These are phyloP conservation scores for Paelopatides confundens DNA, from an alignment of 53 echinoderm and acorn worm species.

Conservation along the genomic window DNA sequence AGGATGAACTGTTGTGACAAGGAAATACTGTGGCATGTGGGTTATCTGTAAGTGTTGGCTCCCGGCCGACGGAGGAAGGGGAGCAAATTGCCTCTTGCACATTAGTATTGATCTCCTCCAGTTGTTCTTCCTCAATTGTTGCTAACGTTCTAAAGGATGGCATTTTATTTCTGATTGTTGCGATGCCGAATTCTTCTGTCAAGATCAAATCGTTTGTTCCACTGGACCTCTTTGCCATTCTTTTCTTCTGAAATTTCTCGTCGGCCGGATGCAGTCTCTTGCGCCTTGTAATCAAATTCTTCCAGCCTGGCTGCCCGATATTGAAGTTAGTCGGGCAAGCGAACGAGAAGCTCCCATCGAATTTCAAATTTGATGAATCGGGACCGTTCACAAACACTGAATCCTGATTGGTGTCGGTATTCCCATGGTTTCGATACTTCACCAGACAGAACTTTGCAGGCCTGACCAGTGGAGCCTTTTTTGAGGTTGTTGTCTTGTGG, in stretches of 20 bases:
- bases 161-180: conserved; percentile 59
- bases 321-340: conserved; percentile 19
- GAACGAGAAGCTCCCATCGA: conserved; percentile 11
- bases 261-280: conserved; percentile 45
- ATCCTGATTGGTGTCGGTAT: neutral
- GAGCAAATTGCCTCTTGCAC: neutral
- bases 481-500: neutral
- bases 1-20: neutral
- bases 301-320: conserved; percentile 4
- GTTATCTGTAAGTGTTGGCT: no score
- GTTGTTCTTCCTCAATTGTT: conserved; percentile 85
- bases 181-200: conserved; percentile 22
- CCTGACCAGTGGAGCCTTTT: conserved; percentile 15
- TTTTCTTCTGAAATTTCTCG: conserved; percentile 47
- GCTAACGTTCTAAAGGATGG: conserved; percentile 79
- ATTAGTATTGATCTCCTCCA: conserved; percentile 36
- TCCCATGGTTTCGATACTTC: neutral
- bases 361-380: neutral
- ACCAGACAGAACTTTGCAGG: conserved; percentile 26
- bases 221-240: conserved; percentile 17
- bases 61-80: neutral
- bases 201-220: conserved; percentile 26
- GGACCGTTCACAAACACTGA: neutral
- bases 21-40: neutral
- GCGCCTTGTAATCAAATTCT: conserved; percentile 39